Percentiles rank a stretch among this genome's conserved stretches.
phyloP scores from a whole-genome alignment of 2,113 vertebrate species.

The Lamprotornis superbus region DNA sequence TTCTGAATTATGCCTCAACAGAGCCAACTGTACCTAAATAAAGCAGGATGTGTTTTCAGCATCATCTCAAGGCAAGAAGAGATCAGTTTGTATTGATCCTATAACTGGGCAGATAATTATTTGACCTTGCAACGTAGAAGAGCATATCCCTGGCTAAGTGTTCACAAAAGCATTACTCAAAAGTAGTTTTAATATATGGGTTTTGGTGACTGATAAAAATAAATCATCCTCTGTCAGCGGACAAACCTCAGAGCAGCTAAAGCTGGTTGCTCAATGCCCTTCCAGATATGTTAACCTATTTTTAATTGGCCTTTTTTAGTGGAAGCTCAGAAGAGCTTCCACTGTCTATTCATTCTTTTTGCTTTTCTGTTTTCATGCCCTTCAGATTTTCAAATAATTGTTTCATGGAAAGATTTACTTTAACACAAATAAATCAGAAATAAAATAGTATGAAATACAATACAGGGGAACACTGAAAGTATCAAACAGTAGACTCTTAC shows the following conservation, averaged over 20 bases:
- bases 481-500: slow-evolving; percentile 59
- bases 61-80: background rate
- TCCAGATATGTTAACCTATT: background rate
- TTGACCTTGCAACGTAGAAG: background rate
- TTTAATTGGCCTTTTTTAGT: background rate
- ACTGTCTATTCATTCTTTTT: background rate
- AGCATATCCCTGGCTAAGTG: background rate
- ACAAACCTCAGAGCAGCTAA: background rate
- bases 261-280: background rate
- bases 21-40: slow-evolving; percentile 79
- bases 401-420: background rate
- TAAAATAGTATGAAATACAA: background rate
- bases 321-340: background rate
- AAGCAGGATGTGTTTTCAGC: background rate
- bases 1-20: slow-evolving; percentile 75
- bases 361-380: background rate
- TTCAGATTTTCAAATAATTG: background rate
- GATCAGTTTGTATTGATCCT: background rate
- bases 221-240: background rate
- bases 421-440: background rate
- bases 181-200: background rate
- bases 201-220: background rate
- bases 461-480: background rate
- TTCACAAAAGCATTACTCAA: background rate
- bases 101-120: background rate